These are phyloP conservation scores for Drosophila hamatofila DNA, from an alignment of 2,888 invertebrate species.

Conservation along the genomic window DNA sequence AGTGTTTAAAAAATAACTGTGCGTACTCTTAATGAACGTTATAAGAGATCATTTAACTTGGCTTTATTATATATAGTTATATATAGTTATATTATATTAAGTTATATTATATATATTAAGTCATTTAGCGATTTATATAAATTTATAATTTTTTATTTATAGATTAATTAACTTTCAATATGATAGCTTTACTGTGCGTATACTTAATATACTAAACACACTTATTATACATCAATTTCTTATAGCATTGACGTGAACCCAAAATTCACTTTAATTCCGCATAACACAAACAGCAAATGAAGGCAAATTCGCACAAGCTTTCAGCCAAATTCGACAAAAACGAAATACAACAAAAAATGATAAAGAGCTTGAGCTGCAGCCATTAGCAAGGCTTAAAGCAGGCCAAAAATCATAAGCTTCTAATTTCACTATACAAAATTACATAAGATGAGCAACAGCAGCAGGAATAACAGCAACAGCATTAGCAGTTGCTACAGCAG, in stretches of 20 bases:
- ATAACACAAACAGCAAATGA: slow-evolving; percentile 51
- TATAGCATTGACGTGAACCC: slow-evolving; percentile 4
- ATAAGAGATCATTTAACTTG: too few species aligned
- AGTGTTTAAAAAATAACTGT: too few species aligned
- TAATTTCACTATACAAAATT: slow-evolving; percentile 56
- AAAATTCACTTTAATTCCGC: slow-evolving; percentile 35
- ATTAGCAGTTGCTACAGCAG: not conserved
- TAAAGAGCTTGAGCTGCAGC: slow-evolving; percentile 62
- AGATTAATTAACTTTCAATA: not conserved
- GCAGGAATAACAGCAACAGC: not conserved
- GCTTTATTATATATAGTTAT: too few species aligned
- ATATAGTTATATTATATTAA: too few species aligned
- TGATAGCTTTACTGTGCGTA: not conserved
- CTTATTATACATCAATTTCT: not conserved
- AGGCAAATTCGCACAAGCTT: slow-evolving; percentile 32
- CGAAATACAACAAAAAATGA: slow-evolving; percentile 2
- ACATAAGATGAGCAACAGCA: slow-evolving; percentile 8
- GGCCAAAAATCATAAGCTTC: slow-evolving; percentile 73
- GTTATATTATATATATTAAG: too few species aligned
- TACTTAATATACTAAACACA: not conserved
- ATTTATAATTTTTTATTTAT: too few species aligned
- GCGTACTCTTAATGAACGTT: too few species aligned
- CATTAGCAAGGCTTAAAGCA: slow-evolving; percentile 67
- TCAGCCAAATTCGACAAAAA: slow-evolving; percentile 22
- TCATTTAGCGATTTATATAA: too few species aligned